These are phyloP conservation scores for Ictalurus punctatus DNA, from an alignment of 2,113 vertebrate genomes.

Conservation along the genomic window DNA sequence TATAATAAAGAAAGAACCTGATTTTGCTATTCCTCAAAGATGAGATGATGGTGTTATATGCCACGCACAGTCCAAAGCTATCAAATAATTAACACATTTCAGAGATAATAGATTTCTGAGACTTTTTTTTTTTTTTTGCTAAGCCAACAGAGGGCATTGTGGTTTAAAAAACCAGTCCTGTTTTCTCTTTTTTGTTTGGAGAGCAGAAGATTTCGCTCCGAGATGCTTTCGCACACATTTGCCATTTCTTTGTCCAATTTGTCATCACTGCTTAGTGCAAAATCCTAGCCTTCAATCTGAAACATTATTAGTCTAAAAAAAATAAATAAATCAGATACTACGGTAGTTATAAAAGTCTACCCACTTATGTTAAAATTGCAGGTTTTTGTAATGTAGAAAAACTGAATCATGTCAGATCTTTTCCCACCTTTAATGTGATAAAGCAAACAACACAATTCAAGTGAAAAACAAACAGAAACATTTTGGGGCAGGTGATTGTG, in stretches of 20 bases:
- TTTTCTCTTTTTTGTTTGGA: not conserved
- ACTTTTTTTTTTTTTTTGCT: not conserved
- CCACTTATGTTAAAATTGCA: too few species aligned
- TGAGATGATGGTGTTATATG: not conserved
- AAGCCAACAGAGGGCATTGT: constrained; percentile 45
- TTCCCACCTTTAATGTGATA: not conserved
- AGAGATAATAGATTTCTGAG: not conserved
- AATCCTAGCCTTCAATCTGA: not conserved
- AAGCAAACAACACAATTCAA: not conserved
- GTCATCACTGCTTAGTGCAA: not conserved
- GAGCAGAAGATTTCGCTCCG: not conserved
- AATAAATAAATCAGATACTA: not conserved
- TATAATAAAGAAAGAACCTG: not conserved
- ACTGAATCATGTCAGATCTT: too few species aligned
- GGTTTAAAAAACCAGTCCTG: constrained; percentile 16
- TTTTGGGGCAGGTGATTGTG: not conserved
- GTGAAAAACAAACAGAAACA: not conserved
- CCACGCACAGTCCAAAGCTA: not conserved
- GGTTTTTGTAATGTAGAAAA: too few species aligned
- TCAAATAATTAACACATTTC: constrained; percentile 23
- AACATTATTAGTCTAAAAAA: not conserved
- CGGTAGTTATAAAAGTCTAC: not conserved
- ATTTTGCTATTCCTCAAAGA: not conserved
- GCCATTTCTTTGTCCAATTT: not conserved
- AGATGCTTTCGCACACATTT: not conserved